phyloP scores from a whole-genome alignment of 2,797 vertebrate species.

The Gobionotothen gibberifrons region DNA sequence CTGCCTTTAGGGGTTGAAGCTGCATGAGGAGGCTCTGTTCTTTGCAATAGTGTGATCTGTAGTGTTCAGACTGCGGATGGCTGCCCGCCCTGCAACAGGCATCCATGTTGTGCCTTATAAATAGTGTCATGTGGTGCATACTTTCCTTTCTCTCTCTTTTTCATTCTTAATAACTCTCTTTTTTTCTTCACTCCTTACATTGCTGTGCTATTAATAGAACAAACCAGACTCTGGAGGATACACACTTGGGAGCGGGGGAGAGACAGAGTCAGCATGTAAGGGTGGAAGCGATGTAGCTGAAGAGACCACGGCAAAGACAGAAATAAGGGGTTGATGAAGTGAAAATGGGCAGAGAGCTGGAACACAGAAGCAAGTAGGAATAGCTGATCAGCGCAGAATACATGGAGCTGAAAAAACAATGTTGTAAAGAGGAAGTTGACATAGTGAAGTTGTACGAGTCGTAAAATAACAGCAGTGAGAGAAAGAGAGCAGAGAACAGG shows the following conservation, averaged over 20 bases:
- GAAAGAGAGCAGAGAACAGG: constrained; percentile 4
- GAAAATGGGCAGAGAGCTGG: constrained; percentile 26
- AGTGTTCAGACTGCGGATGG: constrained; percentile 50
- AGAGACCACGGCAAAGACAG: constrained; percentile 28
- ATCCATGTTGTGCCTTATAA: constrained; percentile 28
- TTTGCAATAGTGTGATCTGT: constrained; percentile 62
- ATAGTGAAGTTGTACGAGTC: constrained; percentile 47
- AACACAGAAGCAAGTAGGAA: constrained; percentile 20
- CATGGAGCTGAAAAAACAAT: not conserved
- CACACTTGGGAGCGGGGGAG: constrained; percentile 38
- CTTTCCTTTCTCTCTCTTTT: constrained; percentile 21
- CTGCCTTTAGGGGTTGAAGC: constrained; percentile 65
- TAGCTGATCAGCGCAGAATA: constrained; percentile 3
- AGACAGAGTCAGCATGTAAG: constrained; percentile 29
- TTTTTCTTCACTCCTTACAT: constrained; percentile 36
- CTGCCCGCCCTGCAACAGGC: constrained; percentile 69
- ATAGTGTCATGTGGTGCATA: constrained; percentile 29
- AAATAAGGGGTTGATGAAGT: constrained; percentile 38
- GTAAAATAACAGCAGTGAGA: constrained; percentile 11
- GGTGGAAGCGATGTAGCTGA: constrained; percentile 35
- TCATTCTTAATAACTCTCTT: constrained; percentile 7
- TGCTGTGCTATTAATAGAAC: constrained; percentile 71
- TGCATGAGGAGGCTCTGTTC: constrained; percentile 61
- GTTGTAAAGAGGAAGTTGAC: constrained; percentile 7
- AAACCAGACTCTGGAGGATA: constrained; percentile 56